Conservation (phyloP, 2,888 invertebrate genomes). For the Sycophila texana region DNA sequence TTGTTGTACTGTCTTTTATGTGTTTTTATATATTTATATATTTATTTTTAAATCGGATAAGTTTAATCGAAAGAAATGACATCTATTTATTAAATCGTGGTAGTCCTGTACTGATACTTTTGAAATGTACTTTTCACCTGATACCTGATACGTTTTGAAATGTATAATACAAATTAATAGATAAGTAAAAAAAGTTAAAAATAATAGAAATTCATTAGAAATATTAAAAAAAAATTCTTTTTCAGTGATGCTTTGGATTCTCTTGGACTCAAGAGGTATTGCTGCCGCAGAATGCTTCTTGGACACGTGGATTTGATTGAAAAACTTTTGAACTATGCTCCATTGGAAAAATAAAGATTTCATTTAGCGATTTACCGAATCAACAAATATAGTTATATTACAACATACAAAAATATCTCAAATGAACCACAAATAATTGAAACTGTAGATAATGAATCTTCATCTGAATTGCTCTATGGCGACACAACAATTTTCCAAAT, state of each 20-base stretch:
- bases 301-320: constrained; percentile 99
- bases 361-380: neutral
- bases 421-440: constrained; percentile 78
- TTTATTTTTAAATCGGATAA: too few species aligned
- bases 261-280: constrained; percentile 95
- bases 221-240: constrained; percentile 57
- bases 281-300: constrained; percentile 97
- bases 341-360: constrained; percentile 89
- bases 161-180: too few species aligned
- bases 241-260: constrained; percentile 97
- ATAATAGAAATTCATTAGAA: too few species aligned
- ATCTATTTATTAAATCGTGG: too few species aligned
- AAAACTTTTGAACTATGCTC: constrained; percentile 99
- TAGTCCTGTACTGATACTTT: too few species aligned
- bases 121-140: too few species aligned
- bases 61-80: too few species aligned
- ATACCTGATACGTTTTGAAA: too few species aligned
- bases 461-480: constrained; percentile 95
- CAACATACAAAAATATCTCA: constrained; percentile 43
- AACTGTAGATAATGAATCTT: constrained; percentile 93
- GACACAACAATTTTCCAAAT: constrained; percentile 83
- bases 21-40: too few species aligned
- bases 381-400: neutral
- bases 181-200: too few species aligned
- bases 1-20: constrained; percentile 21